These are phyloP conservation scores for Periphyllus acericola DNA, from an alignment of 2,888 invertebrate genomes.

Conservation along the genomic window DNA sequence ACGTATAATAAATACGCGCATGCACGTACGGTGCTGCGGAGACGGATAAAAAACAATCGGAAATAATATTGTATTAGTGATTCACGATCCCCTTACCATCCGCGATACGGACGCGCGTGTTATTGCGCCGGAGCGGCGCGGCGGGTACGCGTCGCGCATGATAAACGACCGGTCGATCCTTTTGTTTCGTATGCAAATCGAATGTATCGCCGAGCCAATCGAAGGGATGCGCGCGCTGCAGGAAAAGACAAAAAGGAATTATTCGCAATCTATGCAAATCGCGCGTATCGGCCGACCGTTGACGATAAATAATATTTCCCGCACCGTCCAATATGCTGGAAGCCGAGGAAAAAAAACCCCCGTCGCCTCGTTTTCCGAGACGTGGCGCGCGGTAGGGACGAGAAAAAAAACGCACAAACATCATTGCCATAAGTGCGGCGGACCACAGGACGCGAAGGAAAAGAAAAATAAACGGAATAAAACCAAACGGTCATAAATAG, in stretches of 20 bases:
- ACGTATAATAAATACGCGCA: background rate
- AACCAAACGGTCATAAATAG: too few relatives aligned
- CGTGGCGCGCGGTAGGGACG: background rate
- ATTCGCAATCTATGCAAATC: slow-evolving; percentile 53
- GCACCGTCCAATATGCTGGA: background rate
- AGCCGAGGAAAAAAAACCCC: background rate
- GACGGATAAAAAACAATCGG: slow-evolving; percentile 49
- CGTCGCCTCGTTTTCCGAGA: background rate
- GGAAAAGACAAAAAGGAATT: slow-evolving; percentile 58
- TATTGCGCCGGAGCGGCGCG: slow-evolving; percentile 1
- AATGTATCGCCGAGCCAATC: slow-evolving; percentile 20
- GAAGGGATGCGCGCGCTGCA: slow-evolving; percentile 37
- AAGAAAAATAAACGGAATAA: too few relatives aligned
- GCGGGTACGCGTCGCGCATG: slow-evolving; percentile 9
- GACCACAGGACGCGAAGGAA: background rate
- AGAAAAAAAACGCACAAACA: background rate
- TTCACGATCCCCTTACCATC: slow-evolving; percentile 31
- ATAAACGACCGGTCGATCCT: slow-evolving; percentile 50
- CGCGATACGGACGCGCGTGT: background rate
- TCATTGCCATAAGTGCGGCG: background rate
- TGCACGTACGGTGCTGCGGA: background rate
- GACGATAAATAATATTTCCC: slow-evolving; percentile 7
- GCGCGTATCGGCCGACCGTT: background rate
- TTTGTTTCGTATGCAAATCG: slow-evolving; percentile 61
- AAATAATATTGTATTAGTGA: slow-evolving; percentile 47